Evolutionary conservation across 1,140 invertebrate genomes (phyloP), one percentile per base, ranked within the genome.

Genomic region (Planococcus citri): DNA sequence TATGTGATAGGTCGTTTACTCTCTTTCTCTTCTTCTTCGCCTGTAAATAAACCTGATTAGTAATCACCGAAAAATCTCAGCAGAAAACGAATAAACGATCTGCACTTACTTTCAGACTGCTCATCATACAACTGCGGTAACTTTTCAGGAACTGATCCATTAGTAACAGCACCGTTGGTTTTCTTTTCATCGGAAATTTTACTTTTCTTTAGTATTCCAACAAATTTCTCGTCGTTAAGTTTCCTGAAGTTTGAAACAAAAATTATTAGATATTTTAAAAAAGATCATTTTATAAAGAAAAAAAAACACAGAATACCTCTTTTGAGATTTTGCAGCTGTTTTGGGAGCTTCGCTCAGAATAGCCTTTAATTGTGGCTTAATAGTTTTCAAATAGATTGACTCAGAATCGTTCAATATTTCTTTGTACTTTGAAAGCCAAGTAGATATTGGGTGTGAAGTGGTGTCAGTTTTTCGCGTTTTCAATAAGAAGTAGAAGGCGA

Each of bases 1-100:
- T 94, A 94, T 20, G 89, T 95, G 73, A 97, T 95, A 68, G 84
- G 84, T 75, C 94, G 82, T 76, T 92, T 94, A 33, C 80, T 84
- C 29, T 76, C 74, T 14, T 64, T 27, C 3, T 64, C 60, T 27
- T 64, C 60, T 4, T 3, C 60, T 3, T 64, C 60, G 24, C 60
- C 60, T 64, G 6, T 1, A 64, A 22, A 20, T 64, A 33, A 33
- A 33, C 3, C 12, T 33, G 29, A 33, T 33, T 33, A 33, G 12
- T 33, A 6, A 33, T 33, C 12, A 33, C 29, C 29, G 4, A 33
- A 33, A 33, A n/a, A n/a, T n/a, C n/a, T n/a, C n/a, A n/a, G n/a
- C n/a, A n/a, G n/a, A n/a, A n/a, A 33, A 6, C 6, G 17, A 17
- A 51, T 51, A 51, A 9, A 9, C 41, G 6, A 14, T 3, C 2